Evolutionary conservation across 2,113 vertebrate genomes (phyloP).

Genomic region (Cinclus mexicanus): DNA sequence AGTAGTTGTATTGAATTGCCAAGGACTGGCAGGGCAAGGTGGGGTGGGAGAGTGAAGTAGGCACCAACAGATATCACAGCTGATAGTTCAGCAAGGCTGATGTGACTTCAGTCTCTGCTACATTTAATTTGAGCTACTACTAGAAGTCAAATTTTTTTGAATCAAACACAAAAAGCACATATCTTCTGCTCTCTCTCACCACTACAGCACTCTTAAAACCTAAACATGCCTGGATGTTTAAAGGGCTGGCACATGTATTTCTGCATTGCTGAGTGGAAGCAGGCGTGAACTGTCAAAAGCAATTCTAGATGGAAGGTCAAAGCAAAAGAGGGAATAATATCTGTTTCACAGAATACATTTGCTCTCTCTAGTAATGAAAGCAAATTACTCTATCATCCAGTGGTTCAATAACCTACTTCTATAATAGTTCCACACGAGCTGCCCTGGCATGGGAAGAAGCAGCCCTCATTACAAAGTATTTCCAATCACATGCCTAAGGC

Average conservation of each 20-base stretch:
- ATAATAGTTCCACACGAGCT: background rate
- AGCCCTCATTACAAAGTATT: background rate
- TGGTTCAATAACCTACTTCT: background rate
- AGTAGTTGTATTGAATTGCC: background rate
- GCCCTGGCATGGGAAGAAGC: background rate
- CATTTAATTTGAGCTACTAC: background rate
- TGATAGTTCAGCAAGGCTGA: background rate
- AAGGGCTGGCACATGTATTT: background rate
- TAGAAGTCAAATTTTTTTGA: background rate
- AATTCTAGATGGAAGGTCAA: slow-evolving; percentile 41
- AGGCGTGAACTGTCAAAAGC: slow-evolving; percentile 35
- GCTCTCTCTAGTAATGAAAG: background rate
- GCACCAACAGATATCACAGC: background rate
- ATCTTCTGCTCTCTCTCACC: background rate
- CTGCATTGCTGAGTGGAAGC: slow-evolving; percentile 24
- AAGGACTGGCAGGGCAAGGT: background rate
- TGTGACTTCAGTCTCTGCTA: background rate
- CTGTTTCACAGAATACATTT: slow-evolving; percentile 14
- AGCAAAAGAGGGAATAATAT: background rate
- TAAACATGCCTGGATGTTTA: background rate
- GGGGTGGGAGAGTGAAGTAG: fast-evolving
- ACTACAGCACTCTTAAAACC: background rate
- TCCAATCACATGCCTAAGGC: slow-evolving; percentile 31
- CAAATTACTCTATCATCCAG: background rate
- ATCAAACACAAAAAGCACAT: background rate